Evolutionary conservation across 2,888 invertebrate genomes (phyloP), one percentile per base, ranked within the genome.

Genomic region (Tromatobia lineatoria): DNA sequence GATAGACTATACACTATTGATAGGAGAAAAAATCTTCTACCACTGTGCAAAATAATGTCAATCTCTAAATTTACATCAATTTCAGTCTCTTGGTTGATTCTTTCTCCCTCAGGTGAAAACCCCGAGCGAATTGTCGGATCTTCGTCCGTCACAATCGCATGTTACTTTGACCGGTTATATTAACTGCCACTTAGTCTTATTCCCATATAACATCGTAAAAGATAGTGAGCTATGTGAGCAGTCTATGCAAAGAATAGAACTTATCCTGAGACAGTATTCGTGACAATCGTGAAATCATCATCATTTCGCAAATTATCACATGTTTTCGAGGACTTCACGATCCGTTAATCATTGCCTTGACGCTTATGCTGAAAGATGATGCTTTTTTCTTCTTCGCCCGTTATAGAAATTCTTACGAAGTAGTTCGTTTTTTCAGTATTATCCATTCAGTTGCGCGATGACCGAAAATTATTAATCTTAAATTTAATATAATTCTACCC

Each of bases 21-120:
- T 34, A 18, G 38, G 20, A 38, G 18, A 70, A 70, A 64, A 34
- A 45, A 20, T 59, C 13, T 25, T 59, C 54, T 67, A 59, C 54
- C 50, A 80, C 50, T 59, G 42, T 67, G 73, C 59, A 66, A 73
- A 82, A 74, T 78, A 47, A 82, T 76, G 73, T 77, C 15, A 64
- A 52, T 71, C 52, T 73, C 25, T 66, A 86, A 78, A 80, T 75
- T 25, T 83, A 79, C 54, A 75, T 84, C 71, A 73, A 84, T 80
- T 38, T 86, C 82, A 84, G 82, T 86, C 86, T 86, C 86, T 84
- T 84, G 76, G 64, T 86, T 79, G 70, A 80, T 85, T 80, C 59
- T 78, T 79, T 80, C 80, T 67, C 84, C 71, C 75, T 80, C 67
- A 54, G 61, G 25, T 61, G 76, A 82, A 38, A 54, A 61, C 59